Conservation (phyloP, 2,113 vertebrate species). For the Scomber scombrus region DNA sequence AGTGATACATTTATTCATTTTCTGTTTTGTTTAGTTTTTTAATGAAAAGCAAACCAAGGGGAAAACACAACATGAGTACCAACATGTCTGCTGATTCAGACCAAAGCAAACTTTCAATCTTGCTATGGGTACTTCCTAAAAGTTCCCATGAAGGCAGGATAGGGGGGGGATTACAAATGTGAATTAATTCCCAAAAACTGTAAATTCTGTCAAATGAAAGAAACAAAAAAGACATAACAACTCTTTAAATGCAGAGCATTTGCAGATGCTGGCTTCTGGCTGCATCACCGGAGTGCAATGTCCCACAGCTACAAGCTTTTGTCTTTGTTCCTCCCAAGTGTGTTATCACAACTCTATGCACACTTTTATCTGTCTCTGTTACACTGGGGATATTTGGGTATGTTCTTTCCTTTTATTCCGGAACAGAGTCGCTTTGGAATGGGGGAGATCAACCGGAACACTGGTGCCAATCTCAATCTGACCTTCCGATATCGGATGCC, state of each 20-base stretch:
- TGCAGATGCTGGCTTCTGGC: not conserved
- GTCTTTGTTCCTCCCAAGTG: slow-evolving; percentile 43
- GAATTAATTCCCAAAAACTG: not conserved
- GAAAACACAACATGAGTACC: no score
- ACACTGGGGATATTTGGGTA: slow-evolving; percentile 49
- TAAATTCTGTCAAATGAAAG: not conserved
- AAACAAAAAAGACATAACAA: not conserved
- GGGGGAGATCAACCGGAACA: slow-evolving; percentile 55
- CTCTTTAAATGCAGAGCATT: not conserved
- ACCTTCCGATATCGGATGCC: slow-evolving; percentile 61
- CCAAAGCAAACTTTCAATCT: no score
- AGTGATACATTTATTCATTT: no score
- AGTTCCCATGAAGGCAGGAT: not conserved
- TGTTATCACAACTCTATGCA: slow-evolving; percentile 49
- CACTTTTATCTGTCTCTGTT: slow-evolving; percentile 43
- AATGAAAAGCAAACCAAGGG: no score
- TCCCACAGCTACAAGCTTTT: slow-evolving; percentile 29
- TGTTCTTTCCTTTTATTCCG: slow-evolving; percentile 46
- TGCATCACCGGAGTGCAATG: slow-evolving; percentile 4
- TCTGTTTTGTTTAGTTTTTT: no score
- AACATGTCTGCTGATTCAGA: no score
- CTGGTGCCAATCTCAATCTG: slow-evolving; percentile 60
- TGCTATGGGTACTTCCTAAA: no score
- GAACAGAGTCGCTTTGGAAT: slow-evolving; percentile 47
- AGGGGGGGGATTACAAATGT: not conserved